Evolutionary conservation across 2,888 invertebrate genomes (phyloP), one percentile per base, ranked within the genome.

Genomic region (Andrena minutula): DNA sequence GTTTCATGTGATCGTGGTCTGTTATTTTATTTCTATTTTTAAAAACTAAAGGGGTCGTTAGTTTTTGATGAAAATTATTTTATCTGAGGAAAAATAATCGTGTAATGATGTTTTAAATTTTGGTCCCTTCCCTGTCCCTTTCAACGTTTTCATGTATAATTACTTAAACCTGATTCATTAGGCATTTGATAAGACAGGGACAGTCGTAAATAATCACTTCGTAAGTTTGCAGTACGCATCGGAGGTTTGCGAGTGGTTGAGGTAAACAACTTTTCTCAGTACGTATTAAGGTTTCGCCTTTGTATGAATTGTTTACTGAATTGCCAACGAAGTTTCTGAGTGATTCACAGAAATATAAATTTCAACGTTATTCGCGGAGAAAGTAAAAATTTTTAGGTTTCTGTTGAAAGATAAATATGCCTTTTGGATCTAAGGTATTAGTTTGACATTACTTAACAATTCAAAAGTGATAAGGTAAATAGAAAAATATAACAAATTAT

Each of bases 251-350:
- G 35, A 35, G 35, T 35, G 35, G 10, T 35, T 35, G 10, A 35
- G 3, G 35, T 35, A 35, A 35, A 12, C 35, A 3, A 35, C 35
- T 35, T 35, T 35, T 3, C 10, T 12, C 35, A 35, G 10, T 12
- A 12, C 7, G 10, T 10, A 35, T 35, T 35, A 35, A 73, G 26
- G 64, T 35, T 4, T 6, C 20, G 47, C 49, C 32, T 72, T 35
- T 51, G 16, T 23, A n/a, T 3, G 51, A 35, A 35, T 26, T 41
- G 16, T 56, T 8, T 4, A 8, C 58, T 16, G 47, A 60, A 23
- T 74, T 68, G 30, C 47, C 30, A 71, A 61, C 61, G 49, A 32
- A 74, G 58, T 74, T 68, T 56, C 23, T 28, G n/a, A 30, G 32
- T 23, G n/a, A 47, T 30, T n/a, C n/a, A 1, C 47, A 23, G 47